These are phyloP conservation scores for Benitochromis conjunctus DNA, from an alignment of 2,113 vertebrate species.

Conservation along the genomic window DNA sequence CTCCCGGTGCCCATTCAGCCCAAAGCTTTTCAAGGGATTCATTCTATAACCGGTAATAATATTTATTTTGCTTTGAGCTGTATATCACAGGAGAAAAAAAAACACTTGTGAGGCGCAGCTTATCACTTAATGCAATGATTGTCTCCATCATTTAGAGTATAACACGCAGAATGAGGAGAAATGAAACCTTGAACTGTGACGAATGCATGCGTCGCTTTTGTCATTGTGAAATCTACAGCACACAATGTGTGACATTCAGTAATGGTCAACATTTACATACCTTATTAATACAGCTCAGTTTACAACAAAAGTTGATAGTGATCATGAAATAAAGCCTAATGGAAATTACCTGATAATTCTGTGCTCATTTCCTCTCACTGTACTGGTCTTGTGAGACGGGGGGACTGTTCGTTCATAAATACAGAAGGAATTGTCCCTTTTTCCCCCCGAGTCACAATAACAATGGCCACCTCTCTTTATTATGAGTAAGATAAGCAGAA, in stretches of 20 bases:
- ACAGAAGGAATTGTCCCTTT: conserved; percentile 35
- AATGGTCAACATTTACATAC: conserved; percentile 73
- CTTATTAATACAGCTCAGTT: conserved; percentile 35
- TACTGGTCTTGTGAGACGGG: conserved; percentile 13
- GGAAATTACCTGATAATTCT: conserved; percentile 39
- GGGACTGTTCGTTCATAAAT: conserved; percentile 15
- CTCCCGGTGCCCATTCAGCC: conserved; percentile 26
- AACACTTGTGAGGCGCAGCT: neutral
- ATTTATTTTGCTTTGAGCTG: conserved; percentile 1
- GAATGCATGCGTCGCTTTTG: neutral
- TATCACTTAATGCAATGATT: neutral
- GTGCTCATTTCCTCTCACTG: conserved; percentile 35
- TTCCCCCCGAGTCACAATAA: conserved; percentile 34
- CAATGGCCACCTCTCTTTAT: conserved; percentile 40
- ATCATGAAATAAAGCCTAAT: conserved; percentile 37
- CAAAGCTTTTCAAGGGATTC: conserved; percentile 4
- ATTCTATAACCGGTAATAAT: conserved; percentile 15
- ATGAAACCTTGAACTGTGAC: neutral
- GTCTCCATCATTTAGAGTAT: neutral
- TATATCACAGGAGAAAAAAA: neutral
- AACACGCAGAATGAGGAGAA: neutral
- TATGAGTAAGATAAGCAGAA: conserved; percentile 35
- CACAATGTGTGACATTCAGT: conserved; percentile 61
- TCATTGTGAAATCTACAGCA: neutral
- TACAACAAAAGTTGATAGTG: conserved; percentile 9